Base-by-base conservation (phyloP, 2,888 invertebrate genomes). In the Limulus polyphemus region DNA sequence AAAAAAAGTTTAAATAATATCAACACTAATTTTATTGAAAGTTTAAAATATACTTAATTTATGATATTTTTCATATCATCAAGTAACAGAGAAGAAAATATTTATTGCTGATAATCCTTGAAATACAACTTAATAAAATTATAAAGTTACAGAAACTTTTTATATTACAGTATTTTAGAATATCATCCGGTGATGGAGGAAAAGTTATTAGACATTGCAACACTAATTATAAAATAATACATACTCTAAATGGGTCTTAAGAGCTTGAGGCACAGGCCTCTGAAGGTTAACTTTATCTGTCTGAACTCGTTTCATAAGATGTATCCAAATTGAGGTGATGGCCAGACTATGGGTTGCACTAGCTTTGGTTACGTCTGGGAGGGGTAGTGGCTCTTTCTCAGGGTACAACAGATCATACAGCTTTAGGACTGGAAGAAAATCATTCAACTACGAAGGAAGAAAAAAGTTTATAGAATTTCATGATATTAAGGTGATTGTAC, bases 321-420 rank as follows among this genome's bases (percentile, higher is more conserved):
- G 94, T 75, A 95, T 90, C 94, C 95, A 97, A 74, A 97, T 94
- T 73, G 93, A 94, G 12, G 92, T 90, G 67, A 90, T 88, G 0
- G 97, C 93, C 88, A 95, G 89, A 75, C 88, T 88, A 74, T 89
- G 86, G 10, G 90, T 90, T 72, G 88, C 90, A 62, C 88, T 84
- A 0, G 93, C 85, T 72, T 88, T 88, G 57, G 84, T 87, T 69
- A 86, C 87, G 76, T 95, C 94, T 0, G 95, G 95, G 12, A 93
- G 85, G 0, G 89, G 86, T 47, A 95, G 75, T 0, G 91, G 86
- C 70, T 94, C 92, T 57, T 87, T 75, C 73, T 95, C 95, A 0
- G 91, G 90, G 75, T 95, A 98, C 5, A 98, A 79, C 47, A 94
- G 79, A 76, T 95, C 94, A 76, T 92, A 92, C 12, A 97, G 79